phyloP scores from a whole-genome alignment of 2,888 invertebrate genomes.

The Thereva unica region DNA sequence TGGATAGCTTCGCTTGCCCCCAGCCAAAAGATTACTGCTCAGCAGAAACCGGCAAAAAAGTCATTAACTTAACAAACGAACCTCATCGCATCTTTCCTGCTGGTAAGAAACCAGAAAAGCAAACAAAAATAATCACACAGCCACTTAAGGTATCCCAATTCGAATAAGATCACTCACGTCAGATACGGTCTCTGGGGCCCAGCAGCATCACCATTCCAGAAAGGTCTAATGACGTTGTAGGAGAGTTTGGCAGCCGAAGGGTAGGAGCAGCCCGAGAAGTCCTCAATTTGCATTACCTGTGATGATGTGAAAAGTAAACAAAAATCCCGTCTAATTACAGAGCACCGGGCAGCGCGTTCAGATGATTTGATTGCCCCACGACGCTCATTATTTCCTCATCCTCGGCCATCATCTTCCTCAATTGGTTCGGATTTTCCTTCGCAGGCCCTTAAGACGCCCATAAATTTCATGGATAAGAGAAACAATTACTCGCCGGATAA shows the following conservation, averaged over 20 bases:
- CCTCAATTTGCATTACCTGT: slow-evolving; percentile 30
- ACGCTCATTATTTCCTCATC: slow-evolving; percentile 29
- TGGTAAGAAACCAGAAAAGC: slow-evolving; percentile 27
- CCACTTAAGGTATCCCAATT: slow-evolving; percentile 31
- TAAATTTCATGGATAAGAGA: slow-evolving; percentile 34
- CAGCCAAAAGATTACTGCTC: too few relatives aligned
- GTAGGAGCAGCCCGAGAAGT: background rate
- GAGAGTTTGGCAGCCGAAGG: slow-evolving; percentile 8
- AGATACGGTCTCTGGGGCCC: background rate
- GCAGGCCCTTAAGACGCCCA: slow-evolving; percentile 29
- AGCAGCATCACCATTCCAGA: background rate
- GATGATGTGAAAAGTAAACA: slow-evolving; percentile 35
- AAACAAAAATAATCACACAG: slow-evolving; percentile 32
- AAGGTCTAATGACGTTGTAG: slow-evolving; percentile 18
- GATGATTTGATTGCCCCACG: slow-evolving; percentile 27
- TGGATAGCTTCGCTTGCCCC: too few relatives aligned
- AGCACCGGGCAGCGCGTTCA: slow-evolving; percentile 12
- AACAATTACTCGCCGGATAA: slow-evolving; percentile 25
- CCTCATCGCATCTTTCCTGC: too few relatives aligned
- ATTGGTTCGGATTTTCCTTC: slow-evolving; percentile 32
- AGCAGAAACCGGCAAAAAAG: too few relatives aligned
- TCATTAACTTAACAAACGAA: too few relatives aligned
- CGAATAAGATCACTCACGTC: slow-evolving; percentile 31
- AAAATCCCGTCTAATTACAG: slow-evolving; percentile 30
- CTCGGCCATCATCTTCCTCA: slow-evolving; percentile 19